Conservation (phyloP, 2,113 vertebrate genomes). For the Misgurnus mizolepis region DNA sequence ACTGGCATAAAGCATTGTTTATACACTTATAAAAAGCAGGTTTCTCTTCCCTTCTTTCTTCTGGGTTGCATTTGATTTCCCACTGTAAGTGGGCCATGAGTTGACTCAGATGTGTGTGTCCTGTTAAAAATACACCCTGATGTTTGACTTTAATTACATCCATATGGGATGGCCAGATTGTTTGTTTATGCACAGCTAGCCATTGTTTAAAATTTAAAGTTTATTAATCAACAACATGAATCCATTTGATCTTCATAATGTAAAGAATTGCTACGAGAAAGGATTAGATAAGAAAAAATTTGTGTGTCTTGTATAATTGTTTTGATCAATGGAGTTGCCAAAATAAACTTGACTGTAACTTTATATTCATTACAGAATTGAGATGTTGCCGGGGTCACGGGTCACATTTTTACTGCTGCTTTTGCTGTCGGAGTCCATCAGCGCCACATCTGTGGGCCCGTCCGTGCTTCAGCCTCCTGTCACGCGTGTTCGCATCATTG, state of each 20-base stretch:
- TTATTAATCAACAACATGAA: too few relatives aligned
- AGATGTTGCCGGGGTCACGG: constrained; percentile 32
- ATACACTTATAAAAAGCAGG: not conserved
- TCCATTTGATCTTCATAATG: too few relatives aligned
- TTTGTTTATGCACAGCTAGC: not conserved
- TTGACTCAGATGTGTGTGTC: constrained; percentile 9
- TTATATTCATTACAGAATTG: constrained; percentile 27
- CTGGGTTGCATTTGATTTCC: constrained; percentile 51
- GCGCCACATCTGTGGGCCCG: constrained; percentile 40
- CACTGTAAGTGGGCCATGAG: constrained; percentile 54
- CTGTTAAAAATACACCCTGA: constrained; percentile 32
- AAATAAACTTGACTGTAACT: not conserved
- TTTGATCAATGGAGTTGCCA: not conserved
- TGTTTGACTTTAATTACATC: constrained; percentile 20
- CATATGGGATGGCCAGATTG: not conserved
- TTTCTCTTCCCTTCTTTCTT: not conserved
- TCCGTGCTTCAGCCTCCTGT: constrained; percentile 43
- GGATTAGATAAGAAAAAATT: too few relatives aligned
- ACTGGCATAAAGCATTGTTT: not conserved
- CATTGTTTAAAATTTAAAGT: not conserved
- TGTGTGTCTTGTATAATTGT: not conserved
- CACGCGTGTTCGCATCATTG: constrained; percentile 50
- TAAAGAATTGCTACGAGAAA: too few relatives aligned
- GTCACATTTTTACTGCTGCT: constrained; percentile 57
- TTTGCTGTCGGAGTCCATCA: constrained; percentile 36